Evolutionary conservation across 2,797 vertebrate genomes (phyloP).

Genomic region (Chrysocyon brachyurus): DNA sequence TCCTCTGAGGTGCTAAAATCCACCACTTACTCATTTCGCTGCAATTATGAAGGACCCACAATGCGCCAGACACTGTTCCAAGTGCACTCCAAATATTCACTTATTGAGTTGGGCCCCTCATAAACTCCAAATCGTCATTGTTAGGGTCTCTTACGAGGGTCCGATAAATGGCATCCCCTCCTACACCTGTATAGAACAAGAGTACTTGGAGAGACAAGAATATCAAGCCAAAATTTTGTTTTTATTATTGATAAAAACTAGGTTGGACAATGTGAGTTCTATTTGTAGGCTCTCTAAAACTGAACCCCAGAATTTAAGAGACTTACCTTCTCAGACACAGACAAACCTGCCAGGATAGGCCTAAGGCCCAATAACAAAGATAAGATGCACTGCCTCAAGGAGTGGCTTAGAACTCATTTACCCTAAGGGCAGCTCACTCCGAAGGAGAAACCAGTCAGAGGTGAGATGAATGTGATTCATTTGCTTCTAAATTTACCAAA

Average conservation of each 20-base stretch:
- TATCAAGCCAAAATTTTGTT: not conserved
- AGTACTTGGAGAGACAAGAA: not conserved
- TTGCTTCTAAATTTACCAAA: conserved; percentile 20
- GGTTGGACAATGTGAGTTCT: not conserved
- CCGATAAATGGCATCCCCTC: not conserved
- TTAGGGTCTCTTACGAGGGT: not conserved
- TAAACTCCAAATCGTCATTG: not conserved
- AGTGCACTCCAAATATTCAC: too few species aligned
- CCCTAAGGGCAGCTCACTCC: not conserved
- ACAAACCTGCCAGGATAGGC: not conserved
- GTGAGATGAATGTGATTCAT: not conserved
- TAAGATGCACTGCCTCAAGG: not conserved
- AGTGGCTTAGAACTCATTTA: not conserved
- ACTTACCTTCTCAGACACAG: not conserved
- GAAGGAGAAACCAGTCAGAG: not conserved
- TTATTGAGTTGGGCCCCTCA: not conserved
- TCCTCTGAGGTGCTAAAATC: not conserved
- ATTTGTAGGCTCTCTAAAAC: not conserved
- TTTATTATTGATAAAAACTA: not conserved
- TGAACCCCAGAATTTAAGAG: not conserved
- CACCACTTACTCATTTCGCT: not conserved
- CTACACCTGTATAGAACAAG: not conserved
- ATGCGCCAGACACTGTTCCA: not conserved
- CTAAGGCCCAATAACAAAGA: not conserved
- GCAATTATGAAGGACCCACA: too few species aligned